Evolutionary conservation across 1,140 invertebrate genomes (phyloP).

Genomic region (Brachionus angularis): DNA sequence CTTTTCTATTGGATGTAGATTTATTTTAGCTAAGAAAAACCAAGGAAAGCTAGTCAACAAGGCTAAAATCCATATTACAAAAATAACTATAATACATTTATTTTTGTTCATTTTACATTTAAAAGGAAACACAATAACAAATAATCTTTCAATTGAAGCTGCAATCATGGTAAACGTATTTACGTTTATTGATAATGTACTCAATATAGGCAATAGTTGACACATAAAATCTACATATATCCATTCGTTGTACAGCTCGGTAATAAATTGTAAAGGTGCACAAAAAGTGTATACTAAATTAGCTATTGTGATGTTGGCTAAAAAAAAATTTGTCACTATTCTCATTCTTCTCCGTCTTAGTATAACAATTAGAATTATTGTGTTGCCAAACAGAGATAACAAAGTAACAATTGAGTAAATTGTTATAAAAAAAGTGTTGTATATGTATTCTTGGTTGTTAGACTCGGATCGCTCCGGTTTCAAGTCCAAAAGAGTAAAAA

Average conservation of each 20-base stretch:
- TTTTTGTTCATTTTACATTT: constrained; percentile 20
- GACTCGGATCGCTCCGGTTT: too few species aligned
- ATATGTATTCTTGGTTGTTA: too few species aligned
- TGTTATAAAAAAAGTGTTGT: constrained; percentile 16
- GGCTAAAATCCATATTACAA: constrained; percentile 4
- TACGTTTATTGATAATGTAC: constrained; percentile 28
- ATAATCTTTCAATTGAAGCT: constrained; percentile 12
- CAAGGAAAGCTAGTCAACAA: constrained; percentile 13
- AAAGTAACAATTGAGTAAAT: constrained; percentile 11
- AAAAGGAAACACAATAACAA: constrained; percentile 37
- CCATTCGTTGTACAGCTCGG: constrained; percentile 8
- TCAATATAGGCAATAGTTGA: constrained; percentile 15
- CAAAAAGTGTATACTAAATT: constrained; percentile 39
- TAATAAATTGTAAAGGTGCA: constrained; percentile 31
- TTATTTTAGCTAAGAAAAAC: background rate
- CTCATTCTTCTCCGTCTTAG: constrained; percentile 26
- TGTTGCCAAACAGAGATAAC: constrained; percentile 9
- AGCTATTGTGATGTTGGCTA: constrained; percentile 39
- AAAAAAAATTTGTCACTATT: constrained; percentile 37
- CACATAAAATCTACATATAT: constrained; percentile 16
- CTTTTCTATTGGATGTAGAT: too few species aligned
- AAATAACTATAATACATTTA: background rate
- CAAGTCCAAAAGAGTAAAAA: too few species aligned
- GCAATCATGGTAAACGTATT: constrained; percentile 40
- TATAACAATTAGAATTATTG: constrained; percentile 29